Conservation (phyloP, 2,797 vertebrate species). For the Spheniscus humboldti region DNA sequence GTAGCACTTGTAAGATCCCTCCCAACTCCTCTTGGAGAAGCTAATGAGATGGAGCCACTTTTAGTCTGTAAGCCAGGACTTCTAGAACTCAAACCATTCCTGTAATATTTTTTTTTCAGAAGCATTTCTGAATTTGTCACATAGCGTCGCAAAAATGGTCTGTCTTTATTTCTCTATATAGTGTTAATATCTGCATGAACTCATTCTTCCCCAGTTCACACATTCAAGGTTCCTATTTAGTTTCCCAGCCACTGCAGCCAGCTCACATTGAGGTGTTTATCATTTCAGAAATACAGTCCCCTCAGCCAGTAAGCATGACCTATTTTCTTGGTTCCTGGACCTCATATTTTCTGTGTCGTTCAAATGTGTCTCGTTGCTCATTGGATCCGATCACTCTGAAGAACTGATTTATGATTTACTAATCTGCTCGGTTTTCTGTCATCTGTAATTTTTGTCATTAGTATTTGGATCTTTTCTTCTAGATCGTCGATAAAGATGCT, state of each 20-base stretch:
- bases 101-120: background rate
- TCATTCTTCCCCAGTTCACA: constrained; percentile 1
- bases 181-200: background rate
- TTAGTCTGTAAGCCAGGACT: background rate
- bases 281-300: constrained; percentile 27
- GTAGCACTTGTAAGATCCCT: background rate
- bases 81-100: background rate
- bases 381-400: background rate
- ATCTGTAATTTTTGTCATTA: background rate
- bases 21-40: background rate
- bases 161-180: background rate
- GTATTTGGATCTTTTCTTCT: background rate
- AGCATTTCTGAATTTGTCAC: background rate
- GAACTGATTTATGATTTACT: constrained; percentile 9
- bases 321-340: constrained; percentile 31
- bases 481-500: background rate
- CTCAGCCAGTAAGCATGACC: constrained; percentile 36
- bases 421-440: background rate
- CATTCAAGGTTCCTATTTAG: constrained; percentile 10
- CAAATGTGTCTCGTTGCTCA: background rate
- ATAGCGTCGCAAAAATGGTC: fast-evolving
- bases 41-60: background rate
- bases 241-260: constrained; percentile 8
- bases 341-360: background rate
- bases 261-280: constrained; percentile 30